Percentiles rank a stretch among this genome's conserved stretches.
phyloP scores from a whole-genome alignment of 2,113 vertebrate species.

The Nothoprocta pentlandii region DNA sequence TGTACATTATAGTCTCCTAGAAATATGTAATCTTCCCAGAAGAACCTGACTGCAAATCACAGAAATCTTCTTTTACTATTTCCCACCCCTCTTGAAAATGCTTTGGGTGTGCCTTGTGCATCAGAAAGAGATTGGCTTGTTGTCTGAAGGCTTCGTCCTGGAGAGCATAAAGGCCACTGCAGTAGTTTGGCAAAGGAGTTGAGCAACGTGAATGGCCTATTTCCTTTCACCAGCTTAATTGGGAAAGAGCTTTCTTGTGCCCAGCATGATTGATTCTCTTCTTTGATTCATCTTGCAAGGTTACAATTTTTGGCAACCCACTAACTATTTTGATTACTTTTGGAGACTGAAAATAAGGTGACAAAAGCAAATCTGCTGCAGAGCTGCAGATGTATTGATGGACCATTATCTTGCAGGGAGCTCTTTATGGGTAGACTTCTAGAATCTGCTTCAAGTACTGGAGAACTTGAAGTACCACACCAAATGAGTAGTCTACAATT shows the following conservation, averaged over 20 bases:
- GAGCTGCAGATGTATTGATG: not conserved
- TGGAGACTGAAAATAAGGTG: conserved; percentile 46
- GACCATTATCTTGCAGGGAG: not conserved
- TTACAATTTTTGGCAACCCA: conserved; percentile 19
- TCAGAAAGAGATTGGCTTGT: conserved; percentile 5
- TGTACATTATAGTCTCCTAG: not conserved
- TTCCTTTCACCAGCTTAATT: conserved; percentile 21
- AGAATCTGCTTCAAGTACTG: conserved; percentile 12
- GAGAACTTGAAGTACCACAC: not conserved
- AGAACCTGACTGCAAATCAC: conserved; percentile 59
- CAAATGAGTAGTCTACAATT: not conserved
- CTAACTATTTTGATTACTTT: conserved; percentile 26
- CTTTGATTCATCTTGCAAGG: conserved; percentile 20
- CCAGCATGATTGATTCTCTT: not conserved
- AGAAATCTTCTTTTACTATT: conserved; percentile 59
- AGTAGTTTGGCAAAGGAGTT: not conserved
- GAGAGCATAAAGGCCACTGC: not conserved
- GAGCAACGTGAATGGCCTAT: not conserved
- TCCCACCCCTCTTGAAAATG: conserved; percentile 49
- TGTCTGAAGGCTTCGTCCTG: not conserved
- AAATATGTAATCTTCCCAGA: conserved; percentile 63
- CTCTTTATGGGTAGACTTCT: not conserved
- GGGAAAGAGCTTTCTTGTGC: conserved; percentile 31
- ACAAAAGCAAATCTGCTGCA: conserved; percentile 27
- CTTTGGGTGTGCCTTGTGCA: conserved; percentile 40